These are phyloP conservation scores for Apocheima hispidaria DNA, from an alignment of 2,888 invertebrate species.

Conservation along the genomic window DNA sequence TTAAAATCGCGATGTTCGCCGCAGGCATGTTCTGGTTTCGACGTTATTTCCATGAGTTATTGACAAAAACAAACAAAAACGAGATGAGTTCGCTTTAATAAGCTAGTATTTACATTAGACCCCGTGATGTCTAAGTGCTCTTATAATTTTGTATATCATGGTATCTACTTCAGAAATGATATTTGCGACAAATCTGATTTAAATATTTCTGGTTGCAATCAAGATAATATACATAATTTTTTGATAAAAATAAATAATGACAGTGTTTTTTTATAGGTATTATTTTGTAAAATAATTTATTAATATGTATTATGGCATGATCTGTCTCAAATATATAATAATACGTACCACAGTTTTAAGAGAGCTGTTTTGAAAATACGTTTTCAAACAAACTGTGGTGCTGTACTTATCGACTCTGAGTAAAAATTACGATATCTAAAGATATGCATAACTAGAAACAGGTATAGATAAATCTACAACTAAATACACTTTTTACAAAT, in stretches of 20 bases:
- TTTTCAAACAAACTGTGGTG: conserved; percentile 18
- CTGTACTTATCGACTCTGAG: conserved; percentile 46
- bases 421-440: conserved; percentile 77
- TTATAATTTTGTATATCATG: conserved; percentile 3
- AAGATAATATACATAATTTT: too few species aligned
- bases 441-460: conserved; percentile 85
- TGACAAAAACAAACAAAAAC: conserved; percentile 30
- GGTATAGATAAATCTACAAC: conserved; percentile 81
- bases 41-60: conserved; percentile 32
- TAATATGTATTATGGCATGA: too few species aligned
- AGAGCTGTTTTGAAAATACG: conserved; percentile 4
- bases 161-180: neutral
- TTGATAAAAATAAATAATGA: too few species aligned
- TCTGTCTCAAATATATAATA: too few species aligned
- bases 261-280: too few species aligned
- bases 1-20: conserved; percentile 28
- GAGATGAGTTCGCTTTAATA: conserved; percentile 30
- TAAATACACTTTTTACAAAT: conserved; percentile 85
- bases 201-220: neutral
- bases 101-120: conserved; percentile 29
- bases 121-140: conserved; percentile 13
- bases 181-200: neutral
- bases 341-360: conserved; percentile 13
- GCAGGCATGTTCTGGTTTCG: conserved; percentile 23
- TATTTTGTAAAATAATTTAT: too few species aligned